Conservation (phyloP, 1,140 invertebrate species). For the Pogonognathellus flavescens region DNA sequence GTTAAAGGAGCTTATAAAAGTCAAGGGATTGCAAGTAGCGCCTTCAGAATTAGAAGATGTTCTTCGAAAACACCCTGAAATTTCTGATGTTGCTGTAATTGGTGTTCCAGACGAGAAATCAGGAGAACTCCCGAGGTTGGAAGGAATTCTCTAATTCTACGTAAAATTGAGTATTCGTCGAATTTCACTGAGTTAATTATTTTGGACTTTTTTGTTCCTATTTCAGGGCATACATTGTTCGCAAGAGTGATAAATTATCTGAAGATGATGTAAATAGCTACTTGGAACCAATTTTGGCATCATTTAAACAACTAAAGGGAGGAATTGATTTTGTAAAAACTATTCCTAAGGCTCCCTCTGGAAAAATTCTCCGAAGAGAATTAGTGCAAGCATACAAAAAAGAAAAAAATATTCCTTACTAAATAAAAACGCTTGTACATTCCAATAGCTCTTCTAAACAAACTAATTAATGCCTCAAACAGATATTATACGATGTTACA, state of each 20-base stretch:
- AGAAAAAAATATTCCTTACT: slow-evolving; percentile 32
- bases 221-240: slow-evolving; percentile 77
- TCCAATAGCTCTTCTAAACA: neutral
- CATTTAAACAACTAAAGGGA: slow-evolving; percentile 78
- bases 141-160: slow-evolving; percentile 75
- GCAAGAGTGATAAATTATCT: slow-evolving; percentile 71
- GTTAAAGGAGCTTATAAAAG: slow-evolving; percentile 92
- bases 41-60: slow-evolving; percentile 75
- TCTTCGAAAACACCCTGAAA: slow-evolving; percentile 71
- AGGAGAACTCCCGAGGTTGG: slow-evolving; percentile 78
- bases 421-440: neutral
- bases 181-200: neutral
- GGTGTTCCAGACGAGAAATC: slow-evolving; percentile 72
- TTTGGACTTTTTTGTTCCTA: neutral
- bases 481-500: too few species aligned
- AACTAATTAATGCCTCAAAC: too few species aligned
- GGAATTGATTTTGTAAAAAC: slow-evolving; percentile 71
- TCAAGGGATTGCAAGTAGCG: slow-evolving; percentile 84
- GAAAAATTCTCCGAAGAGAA: slow-evolving; percentile 77
- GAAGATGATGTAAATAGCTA: slow-evolving; percentile 76
- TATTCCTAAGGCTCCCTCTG: slow-evolving; percentile 79
- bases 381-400: slow-evolving; percentile 69
- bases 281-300: slow-evolving; percentile 75
- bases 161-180: slow-evolving; percentile 66
- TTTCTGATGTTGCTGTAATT: slow-evolving; percentile 74